Evolutionary conservation across 2,888 invertebrate genomes (phyloP).

Genomic region (Microctonus brassicae): DNA sequence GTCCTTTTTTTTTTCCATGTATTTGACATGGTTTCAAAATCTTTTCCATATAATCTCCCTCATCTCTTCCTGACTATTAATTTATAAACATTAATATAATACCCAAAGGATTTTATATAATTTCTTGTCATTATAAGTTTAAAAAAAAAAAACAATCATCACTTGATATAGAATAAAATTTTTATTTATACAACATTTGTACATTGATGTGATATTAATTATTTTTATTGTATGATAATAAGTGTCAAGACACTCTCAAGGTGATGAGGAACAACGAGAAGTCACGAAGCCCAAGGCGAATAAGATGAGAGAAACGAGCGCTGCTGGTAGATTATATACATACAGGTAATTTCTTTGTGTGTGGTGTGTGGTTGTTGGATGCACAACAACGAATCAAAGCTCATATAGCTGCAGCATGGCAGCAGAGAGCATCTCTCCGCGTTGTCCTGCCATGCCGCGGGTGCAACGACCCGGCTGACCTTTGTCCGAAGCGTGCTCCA

Average conservation of each 20-base stretch:
- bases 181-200: neutral
- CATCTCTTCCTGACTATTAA: neutral
- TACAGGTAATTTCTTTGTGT: neutral
- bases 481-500: constrained; percentile 66
- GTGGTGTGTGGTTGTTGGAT: neutral
- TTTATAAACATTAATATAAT: neutral
- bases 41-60: neutral
- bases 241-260: neutral
- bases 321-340: constrained; percentile 18
- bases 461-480: constrained; percentile 68
- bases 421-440: constrained; percentile 44
- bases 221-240: neutral
- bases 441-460: constrained; percentile 65
- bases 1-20: neutral
- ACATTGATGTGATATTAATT: neutral
- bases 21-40: neutral
- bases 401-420: constrained; percentile 33
- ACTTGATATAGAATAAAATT: neutral
- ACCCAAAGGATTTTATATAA: no score
- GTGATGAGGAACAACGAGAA: constrained; percentile 5
- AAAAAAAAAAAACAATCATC: neutral
- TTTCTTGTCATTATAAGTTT: no score
- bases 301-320: constrained; percentile 16
- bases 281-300: constrained; percentile 20
- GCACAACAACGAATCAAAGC: constrained; percentile 32